Evolutionary conservation across 2,113 vertebrate species (phyloP).

Genomic region (Aspidoscelis tigris): DNA sequence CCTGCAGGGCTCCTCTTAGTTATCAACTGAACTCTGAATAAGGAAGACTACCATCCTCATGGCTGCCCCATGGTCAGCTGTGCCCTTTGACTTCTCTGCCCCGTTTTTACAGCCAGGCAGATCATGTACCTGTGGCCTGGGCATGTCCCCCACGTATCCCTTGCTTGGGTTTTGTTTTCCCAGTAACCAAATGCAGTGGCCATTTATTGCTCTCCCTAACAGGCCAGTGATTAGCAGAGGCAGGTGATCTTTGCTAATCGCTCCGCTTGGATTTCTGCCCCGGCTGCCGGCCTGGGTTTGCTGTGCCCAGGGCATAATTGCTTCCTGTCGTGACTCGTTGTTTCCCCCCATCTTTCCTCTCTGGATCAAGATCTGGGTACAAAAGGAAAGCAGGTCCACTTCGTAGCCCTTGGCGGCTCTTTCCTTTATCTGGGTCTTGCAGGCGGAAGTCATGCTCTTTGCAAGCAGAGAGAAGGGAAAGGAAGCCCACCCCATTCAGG

Average conservation of each 20-base stretch:
- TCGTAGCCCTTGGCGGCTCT: constrained; percentile 33
- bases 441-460: too few species aligned
- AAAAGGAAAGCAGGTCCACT: constrained; percentile 45
- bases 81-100: not conserved
- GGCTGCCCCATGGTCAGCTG: not conserved
- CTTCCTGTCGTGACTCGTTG: constrained; percentile 46
- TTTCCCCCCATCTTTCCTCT: constrained; percentile 34
- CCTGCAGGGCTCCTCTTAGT: too few species aligned
- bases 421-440: not conserved
- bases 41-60: not conserved
- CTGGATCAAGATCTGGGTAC: constrained; percentile 47
- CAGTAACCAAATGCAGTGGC: constrained; percentile 24
- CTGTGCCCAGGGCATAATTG: not conserved
- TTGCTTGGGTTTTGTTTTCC: constrained; percentile 16
- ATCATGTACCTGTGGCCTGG: too few species aligned
- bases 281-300: constrained; percentile 10
- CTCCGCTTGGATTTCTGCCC: constrained; percentile 21
- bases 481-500: too few species aligned
- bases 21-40: too few species aligned
- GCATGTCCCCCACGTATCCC: not conserved
- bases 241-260: constrained; percentile 39
- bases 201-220: constrained; percentile 15
- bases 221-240: not conserved
- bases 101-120: not conserved
- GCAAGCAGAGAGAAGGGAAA: too few species aligned